phyloP scores from a whole-genome alignment of 2,113 vertebrate species.

The Rutilus rutilus region DNA sequence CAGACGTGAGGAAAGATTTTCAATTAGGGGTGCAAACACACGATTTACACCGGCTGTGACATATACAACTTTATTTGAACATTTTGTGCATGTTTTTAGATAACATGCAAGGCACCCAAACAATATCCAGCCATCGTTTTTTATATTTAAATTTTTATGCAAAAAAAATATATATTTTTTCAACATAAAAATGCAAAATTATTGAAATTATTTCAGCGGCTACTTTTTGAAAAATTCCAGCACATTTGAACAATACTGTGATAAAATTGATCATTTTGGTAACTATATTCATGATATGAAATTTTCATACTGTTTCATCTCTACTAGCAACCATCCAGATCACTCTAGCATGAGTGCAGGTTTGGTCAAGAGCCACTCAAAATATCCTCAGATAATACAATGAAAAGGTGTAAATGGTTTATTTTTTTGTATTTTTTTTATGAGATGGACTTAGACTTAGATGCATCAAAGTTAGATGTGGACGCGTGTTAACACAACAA shows the following conservation, averaged over 20 bases:
- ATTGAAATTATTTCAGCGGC: neutral
- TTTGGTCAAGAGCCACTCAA: neutral
- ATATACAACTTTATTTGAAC: neutral
- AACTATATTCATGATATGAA: no score
- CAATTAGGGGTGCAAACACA: neutral
- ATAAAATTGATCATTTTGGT: no score
- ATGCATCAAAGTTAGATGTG: neutral
- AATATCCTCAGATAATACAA: neutral
- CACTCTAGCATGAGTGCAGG: neutral
- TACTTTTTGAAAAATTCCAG: no score
- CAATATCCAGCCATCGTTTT: no score
- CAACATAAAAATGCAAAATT: no score
- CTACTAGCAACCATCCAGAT: neutral
- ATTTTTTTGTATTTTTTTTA: neutral
- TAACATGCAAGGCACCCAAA: no score
- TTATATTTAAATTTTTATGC: no score
- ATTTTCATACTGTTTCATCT: no score
- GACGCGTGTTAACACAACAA: conserved; percentile 12
- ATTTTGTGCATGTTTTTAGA: no score
- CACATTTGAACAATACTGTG: no score
- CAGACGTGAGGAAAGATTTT: neutral
- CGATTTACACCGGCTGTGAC: neutral
- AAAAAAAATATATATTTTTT: no score
- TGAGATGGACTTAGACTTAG: no score
- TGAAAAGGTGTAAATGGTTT: neutral